Evolutionary conservation across 2,113 vertebrate species (phyloP).

Genomic region (Dicrurus megarhynchus): DNA sequence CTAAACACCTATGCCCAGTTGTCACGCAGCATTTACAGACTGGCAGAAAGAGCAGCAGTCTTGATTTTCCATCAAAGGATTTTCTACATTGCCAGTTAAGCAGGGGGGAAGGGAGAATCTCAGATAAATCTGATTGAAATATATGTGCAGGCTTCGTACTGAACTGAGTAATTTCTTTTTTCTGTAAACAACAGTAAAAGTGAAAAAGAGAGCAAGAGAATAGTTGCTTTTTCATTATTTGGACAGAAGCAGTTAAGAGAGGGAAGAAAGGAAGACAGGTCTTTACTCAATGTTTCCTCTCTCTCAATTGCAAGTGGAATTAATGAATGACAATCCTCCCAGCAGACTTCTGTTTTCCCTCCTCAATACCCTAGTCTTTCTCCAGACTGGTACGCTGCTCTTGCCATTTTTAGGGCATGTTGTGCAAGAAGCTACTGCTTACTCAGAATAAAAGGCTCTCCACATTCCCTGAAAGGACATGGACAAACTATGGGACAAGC

Average conservation of each 20-base stretch:
- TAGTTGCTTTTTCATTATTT: background rate
- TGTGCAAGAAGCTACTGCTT: background rate
- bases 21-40: background rate
- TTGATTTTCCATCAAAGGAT: background rate
- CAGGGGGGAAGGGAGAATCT: background rate
- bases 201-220: background rate
- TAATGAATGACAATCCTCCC: background rate
- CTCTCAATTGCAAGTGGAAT: background rate
- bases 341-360: background rate
- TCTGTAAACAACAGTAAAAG: background rate
- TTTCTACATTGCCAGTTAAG: background rate
- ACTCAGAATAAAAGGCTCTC: background rate
- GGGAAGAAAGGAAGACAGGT: background rate
- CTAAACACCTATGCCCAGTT: background rate
- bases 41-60: background rate
- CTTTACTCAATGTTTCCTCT: background rate
- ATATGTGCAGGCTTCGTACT: background rate
- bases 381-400: background rate
- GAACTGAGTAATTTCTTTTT: background rate
- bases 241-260: background rate
- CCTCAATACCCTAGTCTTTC: background rate
- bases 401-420: background rate
- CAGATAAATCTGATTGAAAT: background rate
- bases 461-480: fast-evolving
- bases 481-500: background rate